Percentiles rank a stretch among this genome's conserved stretches.
These are phyloP conservation scores for Macrotrachela quadricornifera DNA, from an alignment of 1,140 invertebrate species.

Conservation along the genomic window DNA sequence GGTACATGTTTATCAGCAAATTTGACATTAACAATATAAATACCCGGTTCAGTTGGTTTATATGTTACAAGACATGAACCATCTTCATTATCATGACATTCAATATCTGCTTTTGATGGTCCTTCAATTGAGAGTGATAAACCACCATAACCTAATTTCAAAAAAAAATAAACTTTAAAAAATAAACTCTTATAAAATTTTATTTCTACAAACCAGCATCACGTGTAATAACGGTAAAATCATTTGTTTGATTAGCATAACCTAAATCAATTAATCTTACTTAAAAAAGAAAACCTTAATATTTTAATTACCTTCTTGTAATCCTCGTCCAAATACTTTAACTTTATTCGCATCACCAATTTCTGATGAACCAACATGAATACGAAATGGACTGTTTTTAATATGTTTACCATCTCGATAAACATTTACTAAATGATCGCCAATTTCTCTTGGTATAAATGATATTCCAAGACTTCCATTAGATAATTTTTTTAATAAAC, in stretches of 20 bases:
- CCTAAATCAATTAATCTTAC: slow-evolving; percentile 17
- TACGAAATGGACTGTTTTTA: slow-evolving; percentile 84
- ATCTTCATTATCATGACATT: slow-evolving; percentile 83
- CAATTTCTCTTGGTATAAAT: slow-evolving; percentile 79
- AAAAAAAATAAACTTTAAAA: too few relatives aligned
- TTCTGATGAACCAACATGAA: slow-evolving; percentile 61
- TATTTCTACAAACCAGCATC: slow-evolving; percentile 10
- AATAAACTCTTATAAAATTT: too few relatives aligned
- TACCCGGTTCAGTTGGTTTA: slow-evolving; percentile 85
- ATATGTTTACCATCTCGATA: slow-evolving; percentile 83
- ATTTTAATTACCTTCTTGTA: slow-evolving; percentile 43
- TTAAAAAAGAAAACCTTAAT: too few relatives aligned
- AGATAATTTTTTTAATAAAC: slow-evolving; percentile 74
- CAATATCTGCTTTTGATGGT: slow-evolving; percentile 87
- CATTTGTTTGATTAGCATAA: slow-evolving; percentile 70
- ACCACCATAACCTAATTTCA: slow-evolving; percentile 52
- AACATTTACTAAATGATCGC: slow-evolving; percentile 78
- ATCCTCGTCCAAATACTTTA: slow-evolving; percentile 54
- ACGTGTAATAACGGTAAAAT: slow-evolving; percentile 74
- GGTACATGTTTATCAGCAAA: slow-evolving; percentile 92
- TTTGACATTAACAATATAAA: slow-evolving; percentile 86
- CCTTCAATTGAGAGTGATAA: slow-evolving; percentile 76
- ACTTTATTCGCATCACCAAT: slow-evolving; percentile 94
- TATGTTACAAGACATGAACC: slow-evolving; percentile 81
- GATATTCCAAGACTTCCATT: slow-evolving; percentile 64